Evolutionary conservation across 2,797 vertebrate species (phyloP).

Genomic region (Numenius phaeopus): DNA sequence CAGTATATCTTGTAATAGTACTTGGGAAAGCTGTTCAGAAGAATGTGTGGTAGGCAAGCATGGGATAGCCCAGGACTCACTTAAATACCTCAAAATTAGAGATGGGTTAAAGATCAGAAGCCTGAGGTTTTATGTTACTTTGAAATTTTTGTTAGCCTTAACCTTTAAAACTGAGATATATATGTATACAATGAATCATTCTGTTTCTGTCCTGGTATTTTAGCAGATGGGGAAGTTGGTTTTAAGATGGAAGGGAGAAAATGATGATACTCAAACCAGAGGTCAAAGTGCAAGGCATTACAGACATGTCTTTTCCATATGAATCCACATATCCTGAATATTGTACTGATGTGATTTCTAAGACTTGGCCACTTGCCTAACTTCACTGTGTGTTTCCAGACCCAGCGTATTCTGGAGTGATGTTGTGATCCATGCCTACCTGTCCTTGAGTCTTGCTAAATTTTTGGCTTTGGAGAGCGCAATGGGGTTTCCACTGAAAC

Average conservation of each 20-base stretch:
- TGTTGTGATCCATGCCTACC: not conserved
- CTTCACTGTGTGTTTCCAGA: not conserved
- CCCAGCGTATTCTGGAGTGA: not conserved
- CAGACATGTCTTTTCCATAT: not conserved
- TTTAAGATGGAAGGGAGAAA: slow-evolving; percentile 48
- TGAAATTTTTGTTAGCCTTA: slow-evolving; percentile 45
- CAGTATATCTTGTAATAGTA: not conserved
- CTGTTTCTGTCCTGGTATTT: not conserved
- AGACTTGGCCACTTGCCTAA: not conserved
- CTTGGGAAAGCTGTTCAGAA: slow-evolving; percentile 2
- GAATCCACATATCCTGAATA: not conserved
- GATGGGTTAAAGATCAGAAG: slow-evolving; percentile 51
- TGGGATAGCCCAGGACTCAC: slow-evolving; percentile 1
- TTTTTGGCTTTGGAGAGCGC: not conserved
- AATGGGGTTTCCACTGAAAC: not conserved
- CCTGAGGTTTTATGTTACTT: slow-evolving; percentile 55
- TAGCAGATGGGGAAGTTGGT: not conserved
- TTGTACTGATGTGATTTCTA: not conserved
- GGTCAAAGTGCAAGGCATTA: not conserved
- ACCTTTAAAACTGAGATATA: slow-evolving; percentile 11
- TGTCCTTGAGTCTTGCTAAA: not conserved
- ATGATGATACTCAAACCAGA: not conserved
- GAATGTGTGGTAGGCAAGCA: not conserved
- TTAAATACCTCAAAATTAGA: slow-evolving; percentile 61
- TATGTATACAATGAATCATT: slow-evolving; percentile 34